Evolutionary conservation across 2,888 invertebrate genomes (phyloP).

Genomic region (Polyommatus iphigenia): DNA sequence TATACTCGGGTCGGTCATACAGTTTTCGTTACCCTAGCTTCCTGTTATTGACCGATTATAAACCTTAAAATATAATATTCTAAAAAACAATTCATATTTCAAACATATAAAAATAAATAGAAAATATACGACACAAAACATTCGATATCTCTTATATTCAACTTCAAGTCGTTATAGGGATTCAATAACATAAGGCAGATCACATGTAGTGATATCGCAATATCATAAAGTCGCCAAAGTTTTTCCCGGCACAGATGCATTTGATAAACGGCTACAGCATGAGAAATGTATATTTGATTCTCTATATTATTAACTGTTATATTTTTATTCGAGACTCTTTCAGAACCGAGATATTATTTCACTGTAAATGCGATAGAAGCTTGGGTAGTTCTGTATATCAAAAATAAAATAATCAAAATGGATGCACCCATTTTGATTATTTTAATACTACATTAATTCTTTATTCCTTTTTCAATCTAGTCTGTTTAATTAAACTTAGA

Average conservation of each 20-base stretch:
- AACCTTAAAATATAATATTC: too few relatives aligned
- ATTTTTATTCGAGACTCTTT: slow-evolving; percentile 3
- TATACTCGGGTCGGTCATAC: too few relatives aligned
- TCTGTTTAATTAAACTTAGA: too few relatives aligned
- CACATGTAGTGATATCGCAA: slow-evolving; percentile 53
- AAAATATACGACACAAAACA: not conserved
- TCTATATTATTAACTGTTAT: slow-evolving; percentile 38
- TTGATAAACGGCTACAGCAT: slow-evolving; percentile 58
- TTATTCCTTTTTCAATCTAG: too few relatives aligned
- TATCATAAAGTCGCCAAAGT: slow-evolving; percentile 64
- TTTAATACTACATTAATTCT: not conserved
- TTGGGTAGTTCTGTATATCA: not conserved
- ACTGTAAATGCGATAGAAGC: not conserved
- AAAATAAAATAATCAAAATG: too few relatives aligned
- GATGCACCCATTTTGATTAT: not conserved
- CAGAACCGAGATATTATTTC: not conserved
- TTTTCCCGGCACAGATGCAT: slow-evolving; percentile 62
- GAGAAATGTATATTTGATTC: slow-evolving; percentile 40
- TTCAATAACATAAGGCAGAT: slow-evolving; percentile 33
- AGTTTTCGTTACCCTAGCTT: too few relatives aligned
- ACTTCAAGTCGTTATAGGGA: slow-evolving; percentile 6
- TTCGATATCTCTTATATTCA: not conserved
- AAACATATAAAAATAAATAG: not conserved
- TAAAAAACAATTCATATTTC: not conserved
- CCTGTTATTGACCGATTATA: too few relatives aligned